Conservation (phyloP, 2,888 invertebrate genomes). For the Scelioninae gen. 2 region DNA sequence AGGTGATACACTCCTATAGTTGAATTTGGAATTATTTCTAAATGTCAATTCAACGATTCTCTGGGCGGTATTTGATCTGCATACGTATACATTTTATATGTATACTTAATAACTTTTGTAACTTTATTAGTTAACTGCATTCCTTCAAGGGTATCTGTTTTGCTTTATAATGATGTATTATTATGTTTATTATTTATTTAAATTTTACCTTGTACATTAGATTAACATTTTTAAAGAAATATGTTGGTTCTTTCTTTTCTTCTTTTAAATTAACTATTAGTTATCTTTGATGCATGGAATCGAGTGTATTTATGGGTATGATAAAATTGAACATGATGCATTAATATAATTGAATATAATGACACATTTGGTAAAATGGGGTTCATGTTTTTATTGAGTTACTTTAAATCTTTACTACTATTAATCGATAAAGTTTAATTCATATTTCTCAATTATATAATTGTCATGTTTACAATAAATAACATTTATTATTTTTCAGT, state of each 20-base stretch:
- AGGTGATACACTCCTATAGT: not conserved
- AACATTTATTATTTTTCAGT: too few relatives aligned
- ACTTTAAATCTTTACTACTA: too few relatives aligned
- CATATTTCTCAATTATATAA: too few relatives aligned
- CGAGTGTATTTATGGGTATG: too few relatives aligned
- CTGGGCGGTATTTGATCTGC: conserved; percentile 47
- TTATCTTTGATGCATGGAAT: conserved; percentile 3
- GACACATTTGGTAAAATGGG: too few relatives aligned
- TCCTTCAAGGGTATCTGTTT: conserved; percentile 1
- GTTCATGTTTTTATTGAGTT: too few relatives aligned
- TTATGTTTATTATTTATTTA: not conserved
- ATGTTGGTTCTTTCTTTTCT: too few relatives aligned
- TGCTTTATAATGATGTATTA: not conserved
- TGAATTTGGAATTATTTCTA: conserved; percentile 1
- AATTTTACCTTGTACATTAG: not conserved
- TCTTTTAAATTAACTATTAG: not conserved
- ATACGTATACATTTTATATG: conserved; percentile 21
- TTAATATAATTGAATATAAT: too few relatives aligned
- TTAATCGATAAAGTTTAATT: too few relatives aligned
- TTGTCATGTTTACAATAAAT: too few relatives aligned
- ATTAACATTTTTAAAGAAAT: not conserved
- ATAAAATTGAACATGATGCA: too few relatives aligned
- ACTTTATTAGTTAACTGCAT: not conserved
- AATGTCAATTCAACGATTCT: conserved; percentile 34
- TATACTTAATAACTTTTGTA: conserved; percentile 10